A percentile compares a stretch with the other conserved stretches of the same genome.
Evolutionary conservation across 2,113 vertebrate species (phyloP).

Genomic region (Taxidea taxus): DNA sequence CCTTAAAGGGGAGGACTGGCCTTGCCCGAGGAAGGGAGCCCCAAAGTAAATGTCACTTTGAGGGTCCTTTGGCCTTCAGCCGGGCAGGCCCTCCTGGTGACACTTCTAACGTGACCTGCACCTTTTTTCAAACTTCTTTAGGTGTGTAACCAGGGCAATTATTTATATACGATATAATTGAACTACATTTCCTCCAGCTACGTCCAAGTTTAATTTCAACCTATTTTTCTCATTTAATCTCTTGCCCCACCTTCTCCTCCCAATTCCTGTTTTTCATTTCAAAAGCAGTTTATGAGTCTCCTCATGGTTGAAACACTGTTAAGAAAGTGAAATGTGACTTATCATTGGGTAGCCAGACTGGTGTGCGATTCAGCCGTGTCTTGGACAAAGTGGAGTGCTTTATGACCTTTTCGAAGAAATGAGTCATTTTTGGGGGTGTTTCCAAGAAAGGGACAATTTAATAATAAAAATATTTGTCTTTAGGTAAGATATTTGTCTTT

Average conservation of each 20-base stretch:
- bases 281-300: not conserved
- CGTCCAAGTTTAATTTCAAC: constrained; percentile 24
- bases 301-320: constrained; percentile 5
- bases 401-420: constrained; percentile 2
- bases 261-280: constrained; percentile 41
- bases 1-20: not conserved
- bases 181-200: constrained; percentile 44
- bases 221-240: constrained; percentile 41
- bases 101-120: not conserved
- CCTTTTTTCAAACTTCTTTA: not conserved
- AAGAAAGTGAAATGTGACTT: constrained; percentile 37
- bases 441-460: constrained; percentile 16
- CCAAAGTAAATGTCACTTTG: not conserved
- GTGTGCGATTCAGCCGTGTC: not conserved
- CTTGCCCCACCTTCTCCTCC: not conserved
- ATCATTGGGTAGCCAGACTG: not conserved
- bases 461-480: constrained; percentile 27
- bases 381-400: not conserved
- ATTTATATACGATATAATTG: constrained; percentile 48
- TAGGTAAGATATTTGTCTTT: not conserved
- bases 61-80: not conserved
- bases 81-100: not conserved
- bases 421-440: constrained; percentile 30
- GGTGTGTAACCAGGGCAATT: constrained; percentile 46
- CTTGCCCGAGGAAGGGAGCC: not conserved